phyloP scores from a whole-genome alignment of 2,113 vertebrate species.

The Hiodon tergisus region DNA sequence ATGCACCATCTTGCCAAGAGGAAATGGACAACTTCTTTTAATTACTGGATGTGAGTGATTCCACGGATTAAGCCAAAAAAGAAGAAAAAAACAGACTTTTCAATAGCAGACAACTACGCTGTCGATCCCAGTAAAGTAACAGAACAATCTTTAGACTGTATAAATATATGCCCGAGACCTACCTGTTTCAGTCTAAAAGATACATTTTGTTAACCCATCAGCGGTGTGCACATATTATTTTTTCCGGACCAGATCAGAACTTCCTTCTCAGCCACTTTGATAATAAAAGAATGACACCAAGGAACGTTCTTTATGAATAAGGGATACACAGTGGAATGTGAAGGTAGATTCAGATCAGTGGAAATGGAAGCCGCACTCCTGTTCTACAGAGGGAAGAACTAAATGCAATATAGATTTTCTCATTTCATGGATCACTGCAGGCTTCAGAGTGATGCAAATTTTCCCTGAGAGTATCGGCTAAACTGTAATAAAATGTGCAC shows the following conservation, averaged over 20 bases:
- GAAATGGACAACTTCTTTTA: conserved; percentile 18
- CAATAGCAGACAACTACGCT: neutral
- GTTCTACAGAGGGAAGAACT: conserved; percentile 52
- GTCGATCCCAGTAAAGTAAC: too few species aligned
- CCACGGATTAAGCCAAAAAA: neutral
- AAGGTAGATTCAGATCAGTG: conserved; percentile 5
- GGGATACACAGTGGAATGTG: neutral
- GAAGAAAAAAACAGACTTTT: neutral
- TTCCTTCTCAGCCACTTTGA: too few species aligned
- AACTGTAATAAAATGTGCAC: conserved; percentile 7
- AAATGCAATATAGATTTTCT: conserved; percentile 62
- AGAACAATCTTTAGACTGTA: too few species aligned
- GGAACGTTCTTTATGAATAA: neutral
- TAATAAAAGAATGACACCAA: too few species aligned
- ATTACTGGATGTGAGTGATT: conserved; percentile 7
- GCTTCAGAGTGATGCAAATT: conserved; percentile 38
- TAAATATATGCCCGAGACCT: neutral
- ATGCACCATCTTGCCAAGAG: conserved; percentile 14
- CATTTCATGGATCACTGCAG: conserved; percentile 59
- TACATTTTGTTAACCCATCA: too few species aligned
- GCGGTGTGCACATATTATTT: too few species aligned
- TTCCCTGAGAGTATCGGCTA: conserved; percentile 28
- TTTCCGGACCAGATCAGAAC: too few species aligned
- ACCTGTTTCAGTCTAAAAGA: too few species aligned
- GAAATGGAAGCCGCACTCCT: conserved; percentile 33